These are phyloP conservation scores for Shinisaurus crocodilurus DNA, from an alignment of 2,113 vertebrate species.

Conservation along the genomic window DNA sequence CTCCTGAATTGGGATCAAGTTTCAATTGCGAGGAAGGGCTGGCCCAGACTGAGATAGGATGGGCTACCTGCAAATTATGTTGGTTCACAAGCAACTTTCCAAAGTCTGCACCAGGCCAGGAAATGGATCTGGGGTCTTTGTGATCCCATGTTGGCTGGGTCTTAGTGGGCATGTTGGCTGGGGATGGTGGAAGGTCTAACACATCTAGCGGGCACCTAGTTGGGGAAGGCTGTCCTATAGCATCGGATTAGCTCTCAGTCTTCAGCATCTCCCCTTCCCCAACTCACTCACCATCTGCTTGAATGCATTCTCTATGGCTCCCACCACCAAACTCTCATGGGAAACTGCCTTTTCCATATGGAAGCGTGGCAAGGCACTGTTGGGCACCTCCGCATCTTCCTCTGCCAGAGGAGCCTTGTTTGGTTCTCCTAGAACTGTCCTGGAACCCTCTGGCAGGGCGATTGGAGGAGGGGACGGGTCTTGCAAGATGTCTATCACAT, in stretches of 20 bases:
- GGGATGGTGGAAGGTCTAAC: no score
- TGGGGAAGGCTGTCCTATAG: no score
- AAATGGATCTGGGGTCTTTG: neutral
- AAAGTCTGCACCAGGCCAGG: neutral
- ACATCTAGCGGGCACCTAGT: no score
- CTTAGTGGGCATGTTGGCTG: no score
- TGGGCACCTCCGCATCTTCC: constrained; percentile 70
- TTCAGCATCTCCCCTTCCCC: neutral
- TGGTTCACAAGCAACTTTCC: neutral
- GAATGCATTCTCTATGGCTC: constrained; percentile 96
- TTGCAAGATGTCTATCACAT: constrained; percentile 89
- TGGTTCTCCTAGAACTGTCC: constrained; percentile 58
- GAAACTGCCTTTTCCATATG: constrained; percentile 93
- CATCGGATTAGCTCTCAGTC: neutral
- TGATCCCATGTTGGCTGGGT: no score
- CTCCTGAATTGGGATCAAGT: neutral
- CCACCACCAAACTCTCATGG: constrained; percentile 91
- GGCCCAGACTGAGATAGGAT: neutral
- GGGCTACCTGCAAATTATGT: neutral
- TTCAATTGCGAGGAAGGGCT: neutral
- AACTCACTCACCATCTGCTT: constrained; percentile 89
- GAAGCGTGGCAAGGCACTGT: constrained; percentile 79
- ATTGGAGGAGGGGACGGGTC: constrained; percentile 83
- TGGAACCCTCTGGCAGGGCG: constrained; percentile 78
- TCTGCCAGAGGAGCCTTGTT: constrained; percentile 57